A percentile compares a stretch with the other conserved stretches of the same genome.
These are phyloP conservation scores for Motacilla tschutschensis DNA, from an alignment of 2,113 vertebrate species.

Conservation along the genomic window DNA sequence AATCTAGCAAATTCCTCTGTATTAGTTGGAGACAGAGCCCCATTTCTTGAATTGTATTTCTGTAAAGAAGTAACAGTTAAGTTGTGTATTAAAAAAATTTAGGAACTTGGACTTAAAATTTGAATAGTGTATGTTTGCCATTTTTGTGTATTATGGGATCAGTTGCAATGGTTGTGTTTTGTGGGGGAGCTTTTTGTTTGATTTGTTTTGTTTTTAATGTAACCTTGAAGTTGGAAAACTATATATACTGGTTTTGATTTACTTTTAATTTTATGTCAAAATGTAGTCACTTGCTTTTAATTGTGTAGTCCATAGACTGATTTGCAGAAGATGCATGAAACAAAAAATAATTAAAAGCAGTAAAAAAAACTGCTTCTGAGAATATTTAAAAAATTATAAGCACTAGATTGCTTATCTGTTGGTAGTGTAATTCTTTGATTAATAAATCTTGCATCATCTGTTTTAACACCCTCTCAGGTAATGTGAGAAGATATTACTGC, in stretches of 20 bases:
- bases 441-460: neutral
- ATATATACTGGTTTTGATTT: neutral
- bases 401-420: neutral
- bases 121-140: neutral
- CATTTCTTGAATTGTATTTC: neutral
- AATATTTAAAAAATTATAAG: neutral
- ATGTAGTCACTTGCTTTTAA: neutral
- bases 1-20: neutral
- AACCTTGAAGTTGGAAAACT: neutral
- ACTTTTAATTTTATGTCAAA: neutral
- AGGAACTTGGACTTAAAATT: neutral
- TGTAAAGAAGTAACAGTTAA: neutral
- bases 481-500: slow-evolving; percentile 38
- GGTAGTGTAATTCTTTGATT: slow-evolving; percentile 32
- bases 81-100: neutral
- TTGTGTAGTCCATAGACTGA: slow-evolving; percentile 3
- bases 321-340: slow-evolving; percentile 22
- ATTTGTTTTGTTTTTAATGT: neutral
- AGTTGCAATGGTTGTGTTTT: neutral
- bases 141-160: neutral
- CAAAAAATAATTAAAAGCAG: neutral
- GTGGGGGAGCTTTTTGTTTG: neutral
- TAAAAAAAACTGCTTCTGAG: neutral
- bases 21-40: neutral
- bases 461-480: slow-evolving; percentile 39